These are phyloP conservation scores for Minunthozetes semirufus DNA, from an alignment of 2,888 invertebrate genomes.

Conservation along the genomic window DNA sequence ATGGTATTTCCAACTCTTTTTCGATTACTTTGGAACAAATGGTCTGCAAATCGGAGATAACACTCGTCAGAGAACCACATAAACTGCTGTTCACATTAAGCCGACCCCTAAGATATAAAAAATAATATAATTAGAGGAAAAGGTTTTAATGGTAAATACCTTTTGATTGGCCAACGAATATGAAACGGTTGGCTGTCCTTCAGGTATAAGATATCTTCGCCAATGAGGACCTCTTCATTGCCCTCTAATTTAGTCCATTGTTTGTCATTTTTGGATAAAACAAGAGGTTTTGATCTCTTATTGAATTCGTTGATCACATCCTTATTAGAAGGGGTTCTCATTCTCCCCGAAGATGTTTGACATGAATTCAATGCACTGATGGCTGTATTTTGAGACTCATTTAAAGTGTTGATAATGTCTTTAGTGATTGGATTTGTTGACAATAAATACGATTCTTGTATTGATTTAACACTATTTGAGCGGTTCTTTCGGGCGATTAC, in stretches of 20 bases:
- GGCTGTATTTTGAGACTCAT: slow-evolving; percentile 17
- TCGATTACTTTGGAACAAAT: slow-evolving; percentile 80
- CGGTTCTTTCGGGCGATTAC: slow-evolving; percentile 64
- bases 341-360: neutral
- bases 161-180: slow-evolving; percentile 76
- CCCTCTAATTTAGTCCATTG: slow-evolving; percentile 6
- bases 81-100: slow-evolving; percentile 74
- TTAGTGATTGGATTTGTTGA: slow-evolving; percentile 36
- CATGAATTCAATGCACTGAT: slow-evolving; percentile 1
- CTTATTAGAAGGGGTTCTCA: neutral
- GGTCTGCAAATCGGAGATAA: slow-evolving; percentile 73
- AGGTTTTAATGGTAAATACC: no score
- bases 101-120: no score
- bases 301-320: slow-evolving; percentile 30
- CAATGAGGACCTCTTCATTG: slow-evolving; percentile 32
- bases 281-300: slow-evolving; percentile 27
- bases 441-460: slow-evolving; percentile 41
- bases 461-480: slow-evolving; percentile 40
- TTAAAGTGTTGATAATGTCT: slow-evolving; percentile 40
- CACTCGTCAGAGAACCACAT: slow-evolving; percentile 76
- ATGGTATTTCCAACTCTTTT: slow-evolving; percentile 66
- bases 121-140: no score
- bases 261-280: slow-evolving; percentile 1
- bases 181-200: slow-evolving; percentile 60
- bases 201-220: slow-evolving; percentile 41